phyloP scores from a whole-genome alignment of 2,113 vertebrate genomes.

The Tympanuchus pallidicinctus region DNA sequence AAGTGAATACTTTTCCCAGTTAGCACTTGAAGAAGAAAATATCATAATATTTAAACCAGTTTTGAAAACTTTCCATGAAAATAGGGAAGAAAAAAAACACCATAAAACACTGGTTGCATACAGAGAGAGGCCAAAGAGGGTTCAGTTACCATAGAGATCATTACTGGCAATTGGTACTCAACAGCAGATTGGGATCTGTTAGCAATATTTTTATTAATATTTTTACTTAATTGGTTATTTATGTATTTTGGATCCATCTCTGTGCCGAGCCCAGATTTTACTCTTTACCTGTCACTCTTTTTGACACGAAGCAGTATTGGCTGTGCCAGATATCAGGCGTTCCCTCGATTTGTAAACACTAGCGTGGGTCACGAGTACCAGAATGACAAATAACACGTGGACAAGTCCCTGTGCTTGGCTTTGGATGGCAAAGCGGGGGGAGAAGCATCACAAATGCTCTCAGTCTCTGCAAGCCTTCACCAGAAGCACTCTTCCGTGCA shows the following conservation, averaged over 20 bases:
- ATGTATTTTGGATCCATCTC: conserved; percentile 65
- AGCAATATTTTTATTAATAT: conserved; percentile 78
- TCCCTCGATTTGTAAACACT: conserved; percentile 72
- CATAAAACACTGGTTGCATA: conserved; percentile 70
- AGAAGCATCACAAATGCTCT: background rate
- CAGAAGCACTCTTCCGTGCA: accelerated
- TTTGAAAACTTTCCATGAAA: conserved; percentile 80
- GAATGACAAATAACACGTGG: background rate
- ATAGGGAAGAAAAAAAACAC: conserved; percentile 6
- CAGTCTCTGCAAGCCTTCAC: background rate
- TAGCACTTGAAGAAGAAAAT: conserved; percentile 72
- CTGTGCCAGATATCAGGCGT: conserved; percentile 75
- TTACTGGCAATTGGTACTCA: conserved; percentile 79
- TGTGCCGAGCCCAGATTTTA: conserved; percentile 74
- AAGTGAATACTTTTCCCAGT: conserved; percentile 61
- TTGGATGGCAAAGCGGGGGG: background rate
- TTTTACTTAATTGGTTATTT: conserved; percentile 83
- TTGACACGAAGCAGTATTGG: conserved; percentile 78
- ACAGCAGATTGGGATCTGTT: conserved; percentile 82
- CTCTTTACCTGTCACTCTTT: conserved; percentile 84
- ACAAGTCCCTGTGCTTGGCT: background rate
- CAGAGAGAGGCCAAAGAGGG: conserved; percentile 69
- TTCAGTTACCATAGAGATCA: conserved; percentile 77
- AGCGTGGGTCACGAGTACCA: conserved; percentile 19
- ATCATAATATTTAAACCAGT: conserved; percentile 83